phyloP scores from a whole-genome alignment of 2,113 vertebrate species.

The Colinus virginianus region DNA sequence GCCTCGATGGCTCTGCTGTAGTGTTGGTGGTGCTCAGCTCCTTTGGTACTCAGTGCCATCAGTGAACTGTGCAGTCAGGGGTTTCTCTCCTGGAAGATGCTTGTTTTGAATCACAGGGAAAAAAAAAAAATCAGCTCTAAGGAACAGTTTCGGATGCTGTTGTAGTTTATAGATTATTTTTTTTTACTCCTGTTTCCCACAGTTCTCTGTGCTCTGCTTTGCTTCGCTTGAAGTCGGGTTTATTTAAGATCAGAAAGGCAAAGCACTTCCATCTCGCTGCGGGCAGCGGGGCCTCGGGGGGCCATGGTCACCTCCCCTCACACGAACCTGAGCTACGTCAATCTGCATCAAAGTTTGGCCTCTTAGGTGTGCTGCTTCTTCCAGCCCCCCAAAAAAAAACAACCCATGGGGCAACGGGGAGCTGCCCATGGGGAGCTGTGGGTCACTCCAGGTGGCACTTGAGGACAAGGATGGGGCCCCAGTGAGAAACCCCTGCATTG shows the following conservation, averaged over 20 bases:
- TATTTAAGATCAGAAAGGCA: background rate
- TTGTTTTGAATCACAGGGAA: background rate
- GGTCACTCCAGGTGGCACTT: no score
- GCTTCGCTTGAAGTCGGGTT: background rate
- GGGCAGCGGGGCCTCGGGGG: background rate
- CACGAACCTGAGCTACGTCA: accelerated
- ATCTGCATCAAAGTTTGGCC: accelerated
- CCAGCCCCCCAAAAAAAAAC: accelerated
- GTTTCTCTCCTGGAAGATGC: background rate
- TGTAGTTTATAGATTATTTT: background rate
- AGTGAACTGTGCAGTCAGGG: accelerated
- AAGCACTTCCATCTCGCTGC: background rate
- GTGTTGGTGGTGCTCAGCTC: background rate
- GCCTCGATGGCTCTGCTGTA: background rate
- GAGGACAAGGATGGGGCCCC: no score
- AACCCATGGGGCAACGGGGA: no score
- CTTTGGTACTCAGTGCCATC: accelerated
- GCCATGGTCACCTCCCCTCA: accelerated
- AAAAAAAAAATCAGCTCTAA: background rate
- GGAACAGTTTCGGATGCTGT: background rate
- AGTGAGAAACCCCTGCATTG: accelerated
- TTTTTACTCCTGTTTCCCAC: background rate
- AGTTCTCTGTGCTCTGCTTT: background rate
- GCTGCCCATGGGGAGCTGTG: no score
- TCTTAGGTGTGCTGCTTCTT: background rate